Evolutionary conservation across 1,140 invertebrate genomes (phyloP), one percentile per base, ranked within the genome.

Genomic region (Leptoteleia sp.): DNA sequence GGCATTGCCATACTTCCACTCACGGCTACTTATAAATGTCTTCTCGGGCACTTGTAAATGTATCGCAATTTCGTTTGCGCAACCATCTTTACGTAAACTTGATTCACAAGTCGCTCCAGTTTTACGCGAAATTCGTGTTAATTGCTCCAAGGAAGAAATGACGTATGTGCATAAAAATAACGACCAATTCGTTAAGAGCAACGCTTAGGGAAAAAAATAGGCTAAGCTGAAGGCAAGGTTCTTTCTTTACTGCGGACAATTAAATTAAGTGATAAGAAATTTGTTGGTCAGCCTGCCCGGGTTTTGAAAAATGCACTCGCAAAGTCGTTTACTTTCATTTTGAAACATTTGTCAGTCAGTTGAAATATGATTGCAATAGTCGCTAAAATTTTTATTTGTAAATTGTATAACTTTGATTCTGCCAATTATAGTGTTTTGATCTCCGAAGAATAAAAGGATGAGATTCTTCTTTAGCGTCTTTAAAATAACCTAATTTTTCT

Each of bases 91-190:
- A 47, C 15, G 11, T 38, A 52, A 52, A 65, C 43, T 70, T 42
- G 27, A 43, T 38, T 62, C 35, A 7, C 27, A 40, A 35, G 50
- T 48, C 29, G 48, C 25, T 64, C 42, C 45, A 61, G 33, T 62
- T 68, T 54, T 40, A 22, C 40, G 52, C 16, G 35, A 64, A 64
- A 68, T 62, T 55, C 35, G 15, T 72, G 47, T 62, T 72, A 62
- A 62, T 61, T 72, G 55, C 12, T 72, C 0, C 0, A 4, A 17
- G 5, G 15, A 47, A 55, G 50, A 68, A 54, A 55, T 62, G 45
- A 37, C 48, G 19, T 31, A 27, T 72, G 27, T n/a, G 31, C 47
- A 38, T 40, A 50, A 52, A 35, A 71, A 43, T 42, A 61, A 61
- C 67, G 15, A 50, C 27, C 27, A 27, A 42, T 61, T 71, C 17